Base-by-base conservation (phyloP, 2,888 invertebrate species). In the Tipula confusa region DNA sequence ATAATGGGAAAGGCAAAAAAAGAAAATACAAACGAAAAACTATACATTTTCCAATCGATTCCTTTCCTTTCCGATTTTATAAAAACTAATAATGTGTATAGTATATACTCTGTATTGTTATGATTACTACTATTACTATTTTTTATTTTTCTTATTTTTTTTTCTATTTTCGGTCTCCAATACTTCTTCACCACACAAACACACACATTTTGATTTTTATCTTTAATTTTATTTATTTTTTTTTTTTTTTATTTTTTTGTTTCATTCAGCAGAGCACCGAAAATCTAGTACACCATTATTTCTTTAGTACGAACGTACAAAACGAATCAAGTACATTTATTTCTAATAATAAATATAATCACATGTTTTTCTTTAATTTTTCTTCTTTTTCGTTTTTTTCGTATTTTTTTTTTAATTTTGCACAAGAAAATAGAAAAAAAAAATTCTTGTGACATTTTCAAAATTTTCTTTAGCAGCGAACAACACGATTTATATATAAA, bases 301-400 rank as follows among this genome's bases (percentile, higher is more conserved):
- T 6, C 11, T 43, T 43, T n/a, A n/a, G n/a, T 15, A 43, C 0
- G 43, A 43, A 43, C 43, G n/a, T 43, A 43, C 24, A 64, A 64
- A 43, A 64, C 11, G 64, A 64, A 64, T 64, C 64, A 64, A 64
- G 64, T 64, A 64, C 64, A 64, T 64, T 48, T 48, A 64, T 18
- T 43, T 64, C 64, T 64, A 64, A 64, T 64, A 64, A 64, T 64
- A 64, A 64, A 64, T 64, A 64, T 64, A 64, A 64, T 64, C 64
- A 64, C 64, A 64, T 64, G 64, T 64, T 64, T 64, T 64, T 64
- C 64, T 24, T 64, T 64, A 9, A 24, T 9, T 64, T 64, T 24
- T 24, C 24, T 24, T 64, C 24, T 18, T 64, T 33, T 15, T 15
- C 43, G 2, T 3, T 43, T 48, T 48, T 48, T n/a, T n/a, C n/a